Evolutionary conservation across 2,888 invertebrate genomes (phyloP).

Genomic region (Villa cingulata): DNA sequence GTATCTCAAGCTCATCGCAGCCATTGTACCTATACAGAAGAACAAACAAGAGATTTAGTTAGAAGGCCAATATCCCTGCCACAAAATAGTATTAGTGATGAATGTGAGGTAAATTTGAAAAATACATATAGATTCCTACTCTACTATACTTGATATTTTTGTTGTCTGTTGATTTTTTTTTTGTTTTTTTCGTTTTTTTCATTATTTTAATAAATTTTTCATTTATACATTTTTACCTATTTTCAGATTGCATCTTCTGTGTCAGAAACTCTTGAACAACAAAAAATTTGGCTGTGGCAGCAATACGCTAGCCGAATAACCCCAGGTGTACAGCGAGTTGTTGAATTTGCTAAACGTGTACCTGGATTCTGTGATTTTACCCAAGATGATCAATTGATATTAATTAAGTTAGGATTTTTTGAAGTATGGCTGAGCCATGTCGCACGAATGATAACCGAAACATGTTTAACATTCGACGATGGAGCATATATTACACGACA

Average conservation of each 20-base stretch:
- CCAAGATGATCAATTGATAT: constrained; percentile 92
- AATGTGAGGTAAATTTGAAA: constrained; percentile 14
- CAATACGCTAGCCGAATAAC: constrained; percentile 75
- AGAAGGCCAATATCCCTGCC: constrained; percentile 55
- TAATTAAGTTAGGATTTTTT: constrained; percentile 93
- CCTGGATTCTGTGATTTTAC: constrained; percentile 82
- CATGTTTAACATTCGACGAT: constrained; percentile 76
- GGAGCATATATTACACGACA: constrained; percentile 69
- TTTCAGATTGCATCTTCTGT: constrained; percentile 43
- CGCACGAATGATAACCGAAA: constrained; percentile 61
- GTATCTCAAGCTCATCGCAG: constrained; percentile 75
- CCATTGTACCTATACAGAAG: constrained; percentile 80
- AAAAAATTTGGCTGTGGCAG: constrained; percentile 77
- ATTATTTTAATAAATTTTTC: too few relatives aligned
- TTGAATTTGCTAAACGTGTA: constrained; percentile 90
- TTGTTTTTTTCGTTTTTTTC: too few relatives aligned
- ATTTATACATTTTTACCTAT: constrained; percentile 1
- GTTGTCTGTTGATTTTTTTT: too few relatives aligned
- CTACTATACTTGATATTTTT: neutral
- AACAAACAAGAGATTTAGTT: constrained; percentile 56
- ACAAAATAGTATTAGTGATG: constrained; percentile 30
- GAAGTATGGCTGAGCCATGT: constrained; percentile 89
- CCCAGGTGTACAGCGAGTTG: constrained; percentile 83
- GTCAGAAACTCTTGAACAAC: constrained; percentile 53
- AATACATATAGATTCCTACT: neutral